Evolutionary conservation across 2,888 invertebrate species (phyloP).

Genomic region (Pinctada fucata): DNA sequence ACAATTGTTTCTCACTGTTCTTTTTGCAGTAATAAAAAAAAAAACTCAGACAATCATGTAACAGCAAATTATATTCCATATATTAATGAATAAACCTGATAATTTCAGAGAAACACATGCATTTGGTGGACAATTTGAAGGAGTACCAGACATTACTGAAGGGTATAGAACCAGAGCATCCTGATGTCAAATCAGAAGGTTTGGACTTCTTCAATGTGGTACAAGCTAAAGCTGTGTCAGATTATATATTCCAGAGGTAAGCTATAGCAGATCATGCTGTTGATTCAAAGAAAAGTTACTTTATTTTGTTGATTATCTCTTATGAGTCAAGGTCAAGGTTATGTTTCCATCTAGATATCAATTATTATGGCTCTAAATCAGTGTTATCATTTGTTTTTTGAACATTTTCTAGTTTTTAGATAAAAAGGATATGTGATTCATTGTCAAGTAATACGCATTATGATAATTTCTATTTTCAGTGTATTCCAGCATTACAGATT

Average conservation of each 20-base stretch:
- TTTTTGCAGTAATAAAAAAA: no score
- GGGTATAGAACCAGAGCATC: conserved; percentile 64
- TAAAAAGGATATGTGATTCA: neutral
- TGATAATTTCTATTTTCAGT: conserved; percentile 53
- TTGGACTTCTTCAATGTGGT: conserved; percentile 67
- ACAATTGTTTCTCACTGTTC: no score
- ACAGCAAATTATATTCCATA: no score
- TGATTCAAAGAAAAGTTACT: no score
- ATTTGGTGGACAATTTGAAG: conserved; percentile 66
- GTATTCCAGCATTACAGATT: conserved; percentile 73
- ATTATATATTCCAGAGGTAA: conserved; percentile 68
- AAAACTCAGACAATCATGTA: no score
- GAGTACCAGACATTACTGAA: conserved; percentile 68
- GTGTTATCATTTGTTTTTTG: neutral
- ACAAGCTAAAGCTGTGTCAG: conserved; percentile 63
- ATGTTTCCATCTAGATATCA: no score
- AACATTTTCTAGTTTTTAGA: neutral
- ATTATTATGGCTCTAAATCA: no score
- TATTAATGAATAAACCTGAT: neutral
- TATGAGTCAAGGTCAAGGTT: no score
- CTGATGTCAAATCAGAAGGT: conserved; percentile 58
- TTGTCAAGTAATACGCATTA: neutral
- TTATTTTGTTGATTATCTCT: no score
- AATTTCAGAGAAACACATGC: conserved; percentile 69
- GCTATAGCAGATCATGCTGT: neutral